Conservation (phyloP, 92 coral and sea anemone species). For the Epizoanthus fatuus region DNA sequence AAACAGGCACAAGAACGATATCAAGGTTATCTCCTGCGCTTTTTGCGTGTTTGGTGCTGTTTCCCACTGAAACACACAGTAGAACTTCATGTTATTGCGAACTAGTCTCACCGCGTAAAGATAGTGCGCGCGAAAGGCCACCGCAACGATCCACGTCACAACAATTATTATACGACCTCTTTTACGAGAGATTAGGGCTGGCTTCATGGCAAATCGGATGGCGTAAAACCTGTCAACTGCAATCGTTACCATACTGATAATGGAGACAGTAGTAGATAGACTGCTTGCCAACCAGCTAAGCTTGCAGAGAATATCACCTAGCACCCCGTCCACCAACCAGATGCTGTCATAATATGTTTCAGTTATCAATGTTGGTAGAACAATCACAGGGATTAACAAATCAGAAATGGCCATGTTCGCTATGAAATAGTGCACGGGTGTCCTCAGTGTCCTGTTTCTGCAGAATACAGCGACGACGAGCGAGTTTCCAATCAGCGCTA, state of each 20-base stretch:
- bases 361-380: constrained; percentile 20
- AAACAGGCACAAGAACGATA: too few species aligned
- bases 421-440: constrained; percentile 30
- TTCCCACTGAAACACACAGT: not conserved
- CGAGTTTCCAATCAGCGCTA: constrained; percentile 15
- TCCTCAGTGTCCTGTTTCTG: not conserved
- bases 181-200: constrained; percentile 23
- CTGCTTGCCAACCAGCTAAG: constrained; percentile 23
- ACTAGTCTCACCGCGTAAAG: constrained; percentile 8
- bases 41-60: too few species aligned
- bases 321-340: constrained; percentile 16
- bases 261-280: constrained; percentile 28
- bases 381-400: constrained; percentile 23
- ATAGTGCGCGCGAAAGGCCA: constrained; percentile 20
- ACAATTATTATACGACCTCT: not conserved
- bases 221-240: constrained; percentile 41
- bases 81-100: not conserved
- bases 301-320: constrained; percentile 10
- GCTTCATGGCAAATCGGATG: constrained; percentile 37
- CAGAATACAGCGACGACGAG: constrained; percentile 30
- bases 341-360: not conserved
- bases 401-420: constrained; percentile 26
- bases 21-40: too few species aligned
- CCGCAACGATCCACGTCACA: constrained; percentile 22
- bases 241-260: constrained; percentile 31